A percentile compares a stretch with the other conserved stretches of the same genome.
Evolutionary conservation across 2,113 vertebrate genomes (phyloP).

Genomic region (Aix galericulata): DNA sequence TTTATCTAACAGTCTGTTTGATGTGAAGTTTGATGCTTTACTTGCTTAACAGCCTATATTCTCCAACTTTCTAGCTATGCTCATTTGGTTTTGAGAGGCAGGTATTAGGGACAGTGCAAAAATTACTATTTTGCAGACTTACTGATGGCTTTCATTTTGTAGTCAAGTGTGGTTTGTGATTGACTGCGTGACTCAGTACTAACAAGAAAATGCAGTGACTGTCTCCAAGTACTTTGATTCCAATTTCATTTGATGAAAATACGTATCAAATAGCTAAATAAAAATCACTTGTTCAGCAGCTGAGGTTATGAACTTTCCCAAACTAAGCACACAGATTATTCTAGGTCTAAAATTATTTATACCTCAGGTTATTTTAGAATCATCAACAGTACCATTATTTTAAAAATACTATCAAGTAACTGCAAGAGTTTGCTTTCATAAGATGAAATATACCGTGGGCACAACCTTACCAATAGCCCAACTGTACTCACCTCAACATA

Average conservation of each 20-base stretch:
- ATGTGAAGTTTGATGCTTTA: not conserved
- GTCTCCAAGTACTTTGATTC: not conserved
- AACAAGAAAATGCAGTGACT: not conserved
- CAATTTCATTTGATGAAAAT: not conserved
- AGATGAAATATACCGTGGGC: not conserved
- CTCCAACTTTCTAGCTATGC: not conserved
- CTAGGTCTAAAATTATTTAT: not conserved
- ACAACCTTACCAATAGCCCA: not conserved
- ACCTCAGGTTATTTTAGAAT: not conserved
- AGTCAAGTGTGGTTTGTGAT: not conserved
- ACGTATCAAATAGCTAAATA: not conserved
- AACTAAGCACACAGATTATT: not conserved
- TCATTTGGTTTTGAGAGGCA: not conserved
- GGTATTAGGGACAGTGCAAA: not conserved
- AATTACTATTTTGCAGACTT: not conserved
- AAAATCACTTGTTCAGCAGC: not conserved
- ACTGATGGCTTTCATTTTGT: not conserved
- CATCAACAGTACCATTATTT: not conserved
- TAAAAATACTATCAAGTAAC: not conserved
- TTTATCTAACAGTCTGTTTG: not conserved
- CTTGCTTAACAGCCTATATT: not conserved
- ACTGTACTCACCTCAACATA: conserved; percentile 92
- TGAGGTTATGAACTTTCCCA: not conserved
- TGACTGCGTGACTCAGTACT: not conserved
- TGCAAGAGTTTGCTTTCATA: not conserved